Evolutionary conservation across 2,888 invertebrate species (phyloP), one percentile per base, ranked within the genome.

Genomic region (Entomobrya multifasciata): DNA sequence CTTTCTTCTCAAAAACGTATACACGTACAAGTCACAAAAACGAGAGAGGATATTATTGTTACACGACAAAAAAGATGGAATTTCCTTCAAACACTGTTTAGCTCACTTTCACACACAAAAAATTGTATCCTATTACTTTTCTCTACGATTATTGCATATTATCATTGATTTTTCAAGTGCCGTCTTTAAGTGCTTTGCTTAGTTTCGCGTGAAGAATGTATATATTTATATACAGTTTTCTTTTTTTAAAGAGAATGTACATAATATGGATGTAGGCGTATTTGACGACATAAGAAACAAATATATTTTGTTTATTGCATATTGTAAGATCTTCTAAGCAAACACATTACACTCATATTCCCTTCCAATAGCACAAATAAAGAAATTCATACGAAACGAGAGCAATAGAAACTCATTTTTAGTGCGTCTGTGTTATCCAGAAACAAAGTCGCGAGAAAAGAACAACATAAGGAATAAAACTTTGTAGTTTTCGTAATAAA

Each of bases 121-220:
- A 20, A 22, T n/a, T 70, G 44, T 13, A 15, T 49, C 20, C 27
- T 72, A 20, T 5, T 70, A 22, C 70, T 25, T 22, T 22, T 47
- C n/a, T 49, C 44, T 44, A 70, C 62, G 62, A 74, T 36, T 76
- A 55, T 65, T 55, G 52, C 55, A 76, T 77, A 77, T 65, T 44
- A 60, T 60, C 77, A 77, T 77, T 77, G 77, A 77, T 77, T 77
- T 77, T 25, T 77, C 47, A 77, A 77, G 77, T 36, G 49, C 20
- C 57, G 22, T 57, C 36, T 60, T 60, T n/a, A n/a, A n/a, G n/a
- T n/a, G n/a, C n/a, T n/a, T n/a, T n/a, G n/a, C n/a, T n/a, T n/a
- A n/a, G n/a, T n/a, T n/a, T n/a, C n/a, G n/a, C n/a, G n/a, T n/a
- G n/a, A n/a, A n/a, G n/a, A n/a, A n/a, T n/a, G n/a, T n/a, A n/a